Percentiles rank a stretch among this genome's conserved stretches.
Evolutionary conservation across 2,888 invertebrate genomes (phyloP).

Genomic region (Drosophila kanekoi): DNA sequence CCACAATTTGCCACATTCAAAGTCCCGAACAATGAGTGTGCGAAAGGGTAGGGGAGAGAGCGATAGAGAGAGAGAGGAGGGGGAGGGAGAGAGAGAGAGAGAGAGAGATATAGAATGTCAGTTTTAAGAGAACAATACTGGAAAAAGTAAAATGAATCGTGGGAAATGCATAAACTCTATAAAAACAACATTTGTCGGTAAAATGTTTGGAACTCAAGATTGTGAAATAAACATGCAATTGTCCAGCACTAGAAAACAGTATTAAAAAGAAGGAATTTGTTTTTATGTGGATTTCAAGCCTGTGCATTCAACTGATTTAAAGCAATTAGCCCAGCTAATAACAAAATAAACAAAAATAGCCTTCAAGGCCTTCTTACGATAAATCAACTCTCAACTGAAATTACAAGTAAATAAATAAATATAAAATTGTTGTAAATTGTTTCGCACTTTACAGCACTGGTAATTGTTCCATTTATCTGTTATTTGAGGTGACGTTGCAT

Average conservation of each 20-base stretch:
- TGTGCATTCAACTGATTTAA: no score
- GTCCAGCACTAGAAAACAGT: no score
- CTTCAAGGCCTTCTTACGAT: no score
- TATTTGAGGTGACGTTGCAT: slow-evolving; percentile 17
- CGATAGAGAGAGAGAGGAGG: background rate
- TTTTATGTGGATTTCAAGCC: no score
- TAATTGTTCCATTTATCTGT: slow-evolving; percentile 1
- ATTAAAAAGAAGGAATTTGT: no score
- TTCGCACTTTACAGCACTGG: background rate
- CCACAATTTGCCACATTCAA: slow-evolving; percentile 43
- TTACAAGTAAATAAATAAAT: background rate
- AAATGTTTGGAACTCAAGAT: background rate
- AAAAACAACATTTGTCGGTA: slow-evolving; percentile 10
- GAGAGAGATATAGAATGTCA: slow-evolving; percentile 31
- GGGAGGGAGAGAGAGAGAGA: background rate
- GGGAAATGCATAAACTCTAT: slow-evolving; percentile 13
- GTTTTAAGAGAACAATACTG: slow-evolving; percentile 31
- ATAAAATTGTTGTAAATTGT: background rate
- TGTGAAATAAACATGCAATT: background rate
- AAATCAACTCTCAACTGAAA: no score
- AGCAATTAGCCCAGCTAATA: no score
- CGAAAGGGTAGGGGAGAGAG: background rate
- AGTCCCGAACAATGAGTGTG: slow-evolving; percentile 20
- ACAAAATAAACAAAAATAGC: no score
- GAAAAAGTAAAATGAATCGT: slow-evolving; percentile 17